These are phyloP conservation scores for Microcebus murinus DNA, from an alignment of 2,113 vertebrate species.

Conservation along the genomic window DNA sequence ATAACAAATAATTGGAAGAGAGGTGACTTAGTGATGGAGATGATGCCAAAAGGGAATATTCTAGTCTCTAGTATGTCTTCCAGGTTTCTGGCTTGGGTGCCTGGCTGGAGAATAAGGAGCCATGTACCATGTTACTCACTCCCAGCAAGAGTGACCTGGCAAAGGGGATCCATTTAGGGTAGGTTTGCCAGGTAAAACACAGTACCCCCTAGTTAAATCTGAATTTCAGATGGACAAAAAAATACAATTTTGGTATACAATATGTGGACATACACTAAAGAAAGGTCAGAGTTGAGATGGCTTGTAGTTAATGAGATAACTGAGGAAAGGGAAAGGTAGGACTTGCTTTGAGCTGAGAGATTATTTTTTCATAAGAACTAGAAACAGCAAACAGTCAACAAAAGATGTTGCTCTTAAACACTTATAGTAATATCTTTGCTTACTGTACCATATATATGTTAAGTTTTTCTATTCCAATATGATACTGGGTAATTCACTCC, in stretches of 20 bases:
- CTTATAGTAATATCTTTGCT: background rate
- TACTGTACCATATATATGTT: conserved; percentile 38
- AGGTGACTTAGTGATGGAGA: background rate
- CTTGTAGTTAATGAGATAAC: background rate
- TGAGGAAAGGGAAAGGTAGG: background rate
- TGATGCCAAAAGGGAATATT: background rate
- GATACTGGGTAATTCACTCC: conserved; percentile 63
- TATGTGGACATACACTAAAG: background rate
- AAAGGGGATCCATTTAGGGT: background rate
- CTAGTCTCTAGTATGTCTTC: background rate
- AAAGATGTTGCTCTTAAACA: background rate
- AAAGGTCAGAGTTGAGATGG: background rate
- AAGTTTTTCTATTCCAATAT: conserved; percentile 49
- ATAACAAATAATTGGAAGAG: background rate
- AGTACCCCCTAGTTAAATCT: background rate
- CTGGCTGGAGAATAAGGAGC: background rate
- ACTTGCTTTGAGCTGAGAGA: background rate
- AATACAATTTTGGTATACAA: background rate
- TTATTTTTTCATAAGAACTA: background rate
- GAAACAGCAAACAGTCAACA: background rate
- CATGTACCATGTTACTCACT: too few relatives aligned
- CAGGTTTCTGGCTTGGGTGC: background rate
- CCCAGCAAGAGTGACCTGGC: background rate
- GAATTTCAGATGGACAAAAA: background rate
- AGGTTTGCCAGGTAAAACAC: background rate